Percentiles rank a stretch among this genome's conserved stretches.
phyloP scores from a whole-genome alignment of 2,797 vertebrate species.

The Argya squamiceps region DNA sequence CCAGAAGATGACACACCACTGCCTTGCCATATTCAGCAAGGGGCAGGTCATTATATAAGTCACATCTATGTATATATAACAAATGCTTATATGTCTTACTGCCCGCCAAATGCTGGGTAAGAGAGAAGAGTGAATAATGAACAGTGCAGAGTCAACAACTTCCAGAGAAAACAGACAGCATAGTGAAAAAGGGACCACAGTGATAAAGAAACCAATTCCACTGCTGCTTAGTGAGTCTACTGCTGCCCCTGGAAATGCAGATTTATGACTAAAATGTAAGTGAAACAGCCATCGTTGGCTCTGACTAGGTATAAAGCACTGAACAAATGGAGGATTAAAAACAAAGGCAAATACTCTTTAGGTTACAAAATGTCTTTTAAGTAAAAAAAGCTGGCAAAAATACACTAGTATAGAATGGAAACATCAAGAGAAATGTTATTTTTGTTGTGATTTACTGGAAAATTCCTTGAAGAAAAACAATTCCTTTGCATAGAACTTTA shows the following conservation, averaged over 20 bases:
- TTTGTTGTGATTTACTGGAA: slow-evolving; percentile 14
- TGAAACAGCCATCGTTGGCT: neutral
- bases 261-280: neutral
- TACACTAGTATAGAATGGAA: neutral
- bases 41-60: neutral
- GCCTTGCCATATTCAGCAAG: neutral
- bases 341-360: neutral
- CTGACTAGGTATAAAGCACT: neutral
- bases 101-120: neutral
- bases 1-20: neutral
- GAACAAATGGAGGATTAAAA: neutral
- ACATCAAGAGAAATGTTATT: slow-evolving; percentile 24
- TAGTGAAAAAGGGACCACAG: neutral
- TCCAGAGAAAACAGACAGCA: neutral
- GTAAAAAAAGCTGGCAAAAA: slow-evolving; percentile 23
- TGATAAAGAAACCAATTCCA: neutral
- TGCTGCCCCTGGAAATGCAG: neutral
- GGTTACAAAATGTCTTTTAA: slow-evolving; percentile 29
- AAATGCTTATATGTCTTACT: neutral
- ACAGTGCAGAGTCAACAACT: neutral
- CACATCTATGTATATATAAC: neutral
- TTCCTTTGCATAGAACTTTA: slow-evolving; percentile 1
- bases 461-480: slow-evolving; percentile 33
- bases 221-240: neutral
- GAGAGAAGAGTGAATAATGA: neutral